Base-by-base conservation (phyloP, 2,797 vertebrate species). In the Neostethus bicornis region DNA sequence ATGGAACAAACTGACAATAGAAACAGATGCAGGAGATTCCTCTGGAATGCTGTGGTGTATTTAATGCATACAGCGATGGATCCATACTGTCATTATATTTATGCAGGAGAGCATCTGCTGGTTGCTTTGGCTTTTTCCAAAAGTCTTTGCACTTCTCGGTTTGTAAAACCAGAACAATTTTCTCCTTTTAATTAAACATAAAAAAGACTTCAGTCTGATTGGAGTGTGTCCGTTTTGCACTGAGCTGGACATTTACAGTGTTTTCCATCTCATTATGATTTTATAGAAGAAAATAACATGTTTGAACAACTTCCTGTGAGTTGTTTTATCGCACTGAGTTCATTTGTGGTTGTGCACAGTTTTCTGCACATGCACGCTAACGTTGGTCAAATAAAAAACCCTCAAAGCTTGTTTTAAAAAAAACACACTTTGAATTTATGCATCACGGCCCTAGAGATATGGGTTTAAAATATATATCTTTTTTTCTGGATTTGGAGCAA, bases 21-120 rank as follows among this genome's bases (percentile, higher is more conserved):
- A 65, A 62, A 73, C 54, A 69, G 59, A 80, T 80, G 49, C 41
- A 60, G 67, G 50, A 32, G 56, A 70, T 69, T 73, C 57, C 13
- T 29, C 25, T 0, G 5, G 19, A 20, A 24, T 0, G 3, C 25
- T 56, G 45, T 51, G 51, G 20, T 23, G 21, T 7, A 2, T 48
- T 55, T 47, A 55, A 51, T 69, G 55, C 53, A 61, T 23, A 24
- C 4, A 2, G 45, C 32, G 14, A 29, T 45, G 28, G 31, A 66
- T 51, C 31, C 28, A 52, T 47, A 12, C 28, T n/a, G 49, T 32
- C 13, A 19, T 50, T 42, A 31, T 24, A 34, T 54, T 46, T 64
- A 24, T 66, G 37, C 17, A 21, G 39, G 23, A 41, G 34, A 60
- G 25, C 56, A 31, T 72, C 60, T 75, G 75, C 41, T 70, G 57